Conservation (phyloP, 2,113 vertebrate genomes). For the Dromiciops gliroides region DNA sequence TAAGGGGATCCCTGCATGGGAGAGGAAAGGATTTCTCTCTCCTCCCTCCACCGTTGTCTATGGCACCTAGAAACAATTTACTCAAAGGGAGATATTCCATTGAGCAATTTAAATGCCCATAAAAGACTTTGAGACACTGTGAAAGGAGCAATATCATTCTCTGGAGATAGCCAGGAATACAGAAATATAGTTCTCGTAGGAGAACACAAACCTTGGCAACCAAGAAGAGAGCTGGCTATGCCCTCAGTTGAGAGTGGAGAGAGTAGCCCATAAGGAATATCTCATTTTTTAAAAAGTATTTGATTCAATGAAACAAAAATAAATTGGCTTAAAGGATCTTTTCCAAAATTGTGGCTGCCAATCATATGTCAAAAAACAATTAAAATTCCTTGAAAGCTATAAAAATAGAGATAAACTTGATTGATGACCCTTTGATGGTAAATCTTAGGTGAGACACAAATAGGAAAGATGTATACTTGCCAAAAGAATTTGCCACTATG, state of each 20-base stretch:
- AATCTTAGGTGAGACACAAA: not conserved
- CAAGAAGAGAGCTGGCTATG: not conserved
- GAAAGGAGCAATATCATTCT: not conserved
- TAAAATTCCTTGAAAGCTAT: not conserved
- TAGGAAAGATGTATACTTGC: not conserved
- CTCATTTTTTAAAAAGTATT: not conserved
- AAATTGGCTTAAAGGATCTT: not conserved
- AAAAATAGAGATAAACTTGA: not conserved
- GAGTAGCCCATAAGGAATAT: not conserved
- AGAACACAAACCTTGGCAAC: not conserved
- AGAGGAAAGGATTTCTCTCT: not conserved
- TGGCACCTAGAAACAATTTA: not conserved
- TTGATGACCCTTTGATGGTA: no score
- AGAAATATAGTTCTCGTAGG: not conserved
- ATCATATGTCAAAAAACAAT: not conserved
- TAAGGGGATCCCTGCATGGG: not conserved
- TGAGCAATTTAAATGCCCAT: not conserved
- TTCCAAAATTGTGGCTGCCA: not conserved
- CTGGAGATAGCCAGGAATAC: not conserved
- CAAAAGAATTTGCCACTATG: not conserved
- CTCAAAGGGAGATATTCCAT: not conserved
- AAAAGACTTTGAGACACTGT: not conserved
- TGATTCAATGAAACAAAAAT: not conserved
- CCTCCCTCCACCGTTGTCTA: not conserved
- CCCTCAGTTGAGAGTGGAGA: not conserved